Base-by-base conservation (phyloP, 1,140 invertebrate genomes). In the Drosophila carrolli region DNA sequence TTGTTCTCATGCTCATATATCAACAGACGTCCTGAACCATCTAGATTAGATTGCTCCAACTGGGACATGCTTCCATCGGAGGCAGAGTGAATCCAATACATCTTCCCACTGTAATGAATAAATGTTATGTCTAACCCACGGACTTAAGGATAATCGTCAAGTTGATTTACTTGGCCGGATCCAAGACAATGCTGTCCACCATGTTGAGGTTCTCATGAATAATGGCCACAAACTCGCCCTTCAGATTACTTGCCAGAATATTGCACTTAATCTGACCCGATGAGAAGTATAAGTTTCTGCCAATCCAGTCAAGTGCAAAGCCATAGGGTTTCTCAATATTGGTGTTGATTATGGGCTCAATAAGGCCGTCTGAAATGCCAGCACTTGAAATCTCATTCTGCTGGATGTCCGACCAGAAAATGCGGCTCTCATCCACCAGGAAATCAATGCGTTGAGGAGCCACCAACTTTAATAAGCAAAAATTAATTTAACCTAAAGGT, bases 391-490 rank as follows among this genome's bases (percentile, higher is more conserved):
- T 95, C 91, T 97, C 96, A 90, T 96, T 96, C 46, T 93, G 92
- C 72, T 96, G 95, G 23, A 94, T 93, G 91, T 97, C 97, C 6
- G 95, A 94, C 97, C 97, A 98, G 93, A 95, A 97, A 32, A 98
- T 94, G 40, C 94, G 94, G 38, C 94, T 95, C 38, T 93, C 94
- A 56, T 93, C 93, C 4, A 95, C 94, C 19, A 95, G 93, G 89
- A 95, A 97, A 86, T 97, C 96, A 48, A 98, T 92, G 71, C 95
- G 94, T 23, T 94, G 93, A 6, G 96, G 96, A 48, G 94, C 92
- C 19, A 95, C 93, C 27, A 95, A 93, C 82, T 95, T 93, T 0
- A 2, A 44, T 48, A 13, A 1, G 10, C 7, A 13, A 13, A 11
- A 7, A 7, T 54, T 41, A 29, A 37, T 55, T 7, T n/a, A 9